Conservation (phyloP, 2,797 vertebrate genomes). For the Apogon talboti region DNA sequence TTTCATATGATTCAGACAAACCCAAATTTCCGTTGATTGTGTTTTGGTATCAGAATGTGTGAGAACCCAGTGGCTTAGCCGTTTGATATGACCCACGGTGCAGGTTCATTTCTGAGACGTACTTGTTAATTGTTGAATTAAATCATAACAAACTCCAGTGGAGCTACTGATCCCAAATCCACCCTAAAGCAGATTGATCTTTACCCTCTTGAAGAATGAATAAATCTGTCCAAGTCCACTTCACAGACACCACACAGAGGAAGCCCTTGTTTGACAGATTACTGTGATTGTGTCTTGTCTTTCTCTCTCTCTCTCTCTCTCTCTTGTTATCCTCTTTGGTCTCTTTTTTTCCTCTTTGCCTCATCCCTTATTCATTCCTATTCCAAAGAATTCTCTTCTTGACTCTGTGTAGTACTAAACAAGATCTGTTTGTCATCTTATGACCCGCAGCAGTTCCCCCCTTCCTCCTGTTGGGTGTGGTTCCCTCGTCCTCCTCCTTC, state of each 20-base stretch:
- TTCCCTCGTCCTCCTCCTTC: constrained; percentile 15
- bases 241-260: constrained; percentile 61
- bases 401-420: constrained; percentile 18
- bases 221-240: constrained; percentile 63
- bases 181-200: constrained; percentile 44
- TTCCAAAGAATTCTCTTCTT: constrained; percentile 17
- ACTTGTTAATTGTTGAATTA: constrained; percentile 45
- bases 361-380: neutral
- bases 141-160: constrained; percentile 58
- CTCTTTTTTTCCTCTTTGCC: constrained; percentile 7
- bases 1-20: constrained; percentile 40
- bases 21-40: constrained; percentile 67
- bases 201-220: constrained; percentile 48
- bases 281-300: constrained; percentile 51
- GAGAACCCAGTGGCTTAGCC: constrained; percentile 44
- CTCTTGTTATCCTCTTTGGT: constrained; percentile 7
- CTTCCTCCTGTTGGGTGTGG: constrained; percentile 49
- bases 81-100: constrained; percentile 29
- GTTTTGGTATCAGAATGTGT: constrained; percentile 53
- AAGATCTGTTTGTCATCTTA: constrained; percentile 42
- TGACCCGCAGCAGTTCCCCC: constrained; percentile 45
- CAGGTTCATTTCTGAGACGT: constrained; percentile 42
- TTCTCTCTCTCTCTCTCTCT: constrained; percentile 27
- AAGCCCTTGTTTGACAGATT: constrained; percentile 69
- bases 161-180: constrained; percentile 45